These are phyloP conservation scores for Nycticorax nycticorax DNA, from an alignment of 2,113 vertebrate species.

Conservation along the genomic window DNA sequence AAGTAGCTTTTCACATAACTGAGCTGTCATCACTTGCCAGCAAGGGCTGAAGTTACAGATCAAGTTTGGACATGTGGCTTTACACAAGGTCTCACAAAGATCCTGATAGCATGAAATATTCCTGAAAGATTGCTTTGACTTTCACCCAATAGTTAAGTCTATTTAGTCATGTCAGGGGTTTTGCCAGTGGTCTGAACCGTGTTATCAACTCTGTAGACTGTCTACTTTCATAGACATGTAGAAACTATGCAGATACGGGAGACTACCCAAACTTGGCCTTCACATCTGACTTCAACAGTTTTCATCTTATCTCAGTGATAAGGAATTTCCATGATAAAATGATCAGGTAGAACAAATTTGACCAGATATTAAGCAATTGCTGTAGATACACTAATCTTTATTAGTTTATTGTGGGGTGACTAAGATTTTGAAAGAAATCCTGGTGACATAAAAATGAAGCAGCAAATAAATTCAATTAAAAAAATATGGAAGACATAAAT, in stretches of 20 bases:
- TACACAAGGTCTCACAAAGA: background rate
- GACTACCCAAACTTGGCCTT: background rate
- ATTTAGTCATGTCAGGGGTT: background rate
- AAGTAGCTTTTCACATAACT: slow-evolving; percentile 15
- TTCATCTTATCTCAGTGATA: slow-evolving; percentile 26
- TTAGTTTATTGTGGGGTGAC: background rate
- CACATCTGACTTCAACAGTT: slow-evolving; percentile 7
- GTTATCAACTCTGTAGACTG: background rate
- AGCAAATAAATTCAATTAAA: slow-evolving; percentile 13
- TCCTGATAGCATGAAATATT: background rate
- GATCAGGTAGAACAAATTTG: background rate
- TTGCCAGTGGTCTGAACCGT: background rate
- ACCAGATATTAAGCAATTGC: slow-evolving; percentile 10
- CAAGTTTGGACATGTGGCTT: slow-evolving; percentile 7
- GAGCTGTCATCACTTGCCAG: slow-evolving; percentile 7
- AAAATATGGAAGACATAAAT: slow-evolving; percentile 74
- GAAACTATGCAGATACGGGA: background rate
- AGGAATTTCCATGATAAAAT: background rate
- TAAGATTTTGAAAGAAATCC: slow-evolving; percentile 35
- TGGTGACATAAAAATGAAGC: slow-evolving; percentile 40
- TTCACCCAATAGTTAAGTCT: background rate
- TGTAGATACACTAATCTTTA: slow-evolving; percentile 38
- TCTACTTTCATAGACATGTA: background rate
- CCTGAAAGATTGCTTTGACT: slow-evolving; percentile 21
- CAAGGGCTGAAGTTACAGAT: slow-evolving; percentile 2